phyloP scores from a whole-genome alignment of 2,797 vertebrate species.

The Poecilia velifera region DNA sequence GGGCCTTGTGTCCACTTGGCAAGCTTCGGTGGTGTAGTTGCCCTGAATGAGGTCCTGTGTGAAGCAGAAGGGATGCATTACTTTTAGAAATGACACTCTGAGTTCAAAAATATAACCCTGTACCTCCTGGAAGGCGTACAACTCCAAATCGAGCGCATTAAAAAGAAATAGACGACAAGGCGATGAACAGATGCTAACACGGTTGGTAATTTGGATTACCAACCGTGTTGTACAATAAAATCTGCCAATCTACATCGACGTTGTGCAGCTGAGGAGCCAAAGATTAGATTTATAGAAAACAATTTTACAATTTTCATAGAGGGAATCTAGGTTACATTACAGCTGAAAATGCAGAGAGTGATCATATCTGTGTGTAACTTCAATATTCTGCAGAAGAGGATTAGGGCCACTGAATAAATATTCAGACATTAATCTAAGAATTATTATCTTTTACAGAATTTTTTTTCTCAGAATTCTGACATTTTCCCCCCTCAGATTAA shows the following conservation, averaged over 20 bases:
- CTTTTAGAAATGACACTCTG: not conserved
- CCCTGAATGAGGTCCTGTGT: constrained; percentile 85
- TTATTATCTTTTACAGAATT: too few species aligned
- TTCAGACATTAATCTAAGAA: too few species aligned
- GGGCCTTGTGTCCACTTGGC: constrained; percentile 75
- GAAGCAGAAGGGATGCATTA: constrained; percentile 1
- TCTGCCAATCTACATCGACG: not conserved
- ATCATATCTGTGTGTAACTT: not conserved
- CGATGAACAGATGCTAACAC: not conserved
- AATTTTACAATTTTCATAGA: not conserved
- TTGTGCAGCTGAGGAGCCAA: not conserved
- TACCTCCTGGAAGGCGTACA: not conserved
- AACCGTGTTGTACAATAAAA: not conserved
- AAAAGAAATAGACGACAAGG: not conserved
- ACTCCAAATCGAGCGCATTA: not conserved
- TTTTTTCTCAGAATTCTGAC: too few species aligned
- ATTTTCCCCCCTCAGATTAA: too few species aligned
- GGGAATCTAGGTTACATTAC: not conserved
- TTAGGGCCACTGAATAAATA: too few species aligned
- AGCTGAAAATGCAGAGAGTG: not conserved
- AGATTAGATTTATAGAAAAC: not conserved
- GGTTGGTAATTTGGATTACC: not conserved
- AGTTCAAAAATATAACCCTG: not conserved
- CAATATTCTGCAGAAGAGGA: too few species aligned
- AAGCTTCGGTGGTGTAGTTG: constrained; percentile 80